Percentiles rank a stretch among this genome's conserved stretches.
phyloP scores from a whole-genome alignment of 35 echinoderm and acorn worm genomes.

The Amphiura filiformis region DNA sequence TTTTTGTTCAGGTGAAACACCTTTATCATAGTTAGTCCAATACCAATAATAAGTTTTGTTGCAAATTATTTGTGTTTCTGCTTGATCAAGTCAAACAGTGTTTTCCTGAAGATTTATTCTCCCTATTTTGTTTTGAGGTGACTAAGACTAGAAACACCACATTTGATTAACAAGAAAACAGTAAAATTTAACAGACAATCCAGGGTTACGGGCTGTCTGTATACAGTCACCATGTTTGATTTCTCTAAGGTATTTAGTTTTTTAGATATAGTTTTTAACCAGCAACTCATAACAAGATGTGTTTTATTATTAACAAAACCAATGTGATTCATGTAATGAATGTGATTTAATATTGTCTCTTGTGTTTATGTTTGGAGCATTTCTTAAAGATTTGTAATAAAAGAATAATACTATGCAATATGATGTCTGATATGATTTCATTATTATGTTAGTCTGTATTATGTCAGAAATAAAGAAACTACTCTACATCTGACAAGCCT shows the following conservation, averaged over 20 bases:
- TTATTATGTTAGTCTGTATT: neutral
- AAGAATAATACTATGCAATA: slow-evolving; percentile 12
- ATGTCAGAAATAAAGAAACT: neutral
- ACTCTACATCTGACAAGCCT: neutral
- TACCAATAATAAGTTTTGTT: too few species aligned
- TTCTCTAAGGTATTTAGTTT: neutral
- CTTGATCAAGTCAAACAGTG: too few species aligned
- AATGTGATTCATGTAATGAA: slow-evolving; percentile 12
- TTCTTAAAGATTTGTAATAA: slow-evolving; percentile 12
- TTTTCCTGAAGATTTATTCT: too few species aligned
- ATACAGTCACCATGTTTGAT: neutral
- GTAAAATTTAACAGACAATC: too few species aligned
- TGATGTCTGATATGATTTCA: neutral
- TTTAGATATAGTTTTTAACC: neutral
- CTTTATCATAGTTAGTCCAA: too few species aligned
- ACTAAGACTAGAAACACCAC: too few species aligned
- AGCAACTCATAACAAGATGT: neutral
- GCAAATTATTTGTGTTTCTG: too few species aligned
- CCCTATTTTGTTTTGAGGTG: too few species aligned
- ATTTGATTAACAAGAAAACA: too few species aligned
- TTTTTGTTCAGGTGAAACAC: too few species aligned
- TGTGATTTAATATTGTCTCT: slow-evolving; percentile 12
- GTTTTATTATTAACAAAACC: neutral
- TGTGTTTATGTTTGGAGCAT: slow-evolving; percentile 10
- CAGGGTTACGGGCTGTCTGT: neutral